A percentile compares a stretch with the other conserved stretches of the same genome.
These are phyloP conservation scores for Anolis carolinensis DNA, from an alignment of 2,113 vertebrate genomes.

Conservation along the genomic window DNA sequence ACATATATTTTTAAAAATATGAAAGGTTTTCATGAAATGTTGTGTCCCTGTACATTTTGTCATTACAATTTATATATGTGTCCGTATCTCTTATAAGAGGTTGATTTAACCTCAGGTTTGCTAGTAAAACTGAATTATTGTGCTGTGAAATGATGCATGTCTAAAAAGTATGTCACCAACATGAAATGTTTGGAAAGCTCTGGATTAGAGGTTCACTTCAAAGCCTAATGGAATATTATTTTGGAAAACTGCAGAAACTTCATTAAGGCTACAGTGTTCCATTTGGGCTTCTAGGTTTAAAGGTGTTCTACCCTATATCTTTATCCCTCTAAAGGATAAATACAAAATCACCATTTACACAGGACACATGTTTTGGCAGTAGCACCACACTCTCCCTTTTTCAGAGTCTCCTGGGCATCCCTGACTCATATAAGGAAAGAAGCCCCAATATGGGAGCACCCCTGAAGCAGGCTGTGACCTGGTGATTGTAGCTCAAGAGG, in stretches of 20 bases:
- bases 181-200: no score
- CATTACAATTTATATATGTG: no score
- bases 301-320: background rate
- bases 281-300: background rate
- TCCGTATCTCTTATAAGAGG: no score
- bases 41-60: no score
- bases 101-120: no score
- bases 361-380: background rate
- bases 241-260: background rate
- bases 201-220: background rate
- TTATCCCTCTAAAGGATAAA: accelerated
- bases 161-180: no score
- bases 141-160: no score
- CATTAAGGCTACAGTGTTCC: background rate
- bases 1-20: no score
- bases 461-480: accelerated
- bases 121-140: no score
- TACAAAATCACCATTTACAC: background rate
- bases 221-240: background rate
- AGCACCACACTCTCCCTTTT: background rate
- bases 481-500: background rate
- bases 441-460: background rate
- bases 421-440: background rate
- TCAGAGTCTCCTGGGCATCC: background rate
- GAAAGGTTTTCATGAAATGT: no score